Base-by-base conservation (phyloP, 1,140 invertebrate species). In the silkworm (Bombyx mori) region DNA sequence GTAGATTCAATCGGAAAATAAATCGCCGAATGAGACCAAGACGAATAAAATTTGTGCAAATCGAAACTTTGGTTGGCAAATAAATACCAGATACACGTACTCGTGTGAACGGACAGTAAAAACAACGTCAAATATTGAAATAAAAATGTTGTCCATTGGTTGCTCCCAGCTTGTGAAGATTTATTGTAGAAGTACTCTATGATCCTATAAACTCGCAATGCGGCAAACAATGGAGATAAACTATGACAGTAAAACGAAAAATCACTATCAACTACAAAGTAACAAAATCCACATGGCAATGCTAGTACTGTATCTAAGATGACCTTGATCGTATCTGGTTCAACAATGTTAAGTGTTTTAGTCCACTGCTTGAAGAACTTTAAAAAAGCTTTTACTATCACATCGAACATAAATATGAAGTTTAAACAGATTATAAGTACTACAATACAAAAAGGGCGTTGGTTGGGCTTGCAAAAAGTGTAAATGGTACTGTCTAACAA, bases 131-230 rank as follows among this genome's bases (percentile, higher is more conserved):
- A 58, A 62, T 86, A 86, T 63, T 86, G 83, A 10, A 75, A 80
- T 26, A 86, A 68, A 63, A 87, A 85, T 42, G 78, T 79, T 7
- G 80, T 78, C 83, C 83, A 87, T 70, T 87, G 83, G 65, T 87
- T 87, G 44, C 82, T 81, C 8, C 83, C 83, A 42, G 83, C 83
- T 70, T 84, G 74, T 3, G 77, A 80, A 8, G 83, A 87, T 63
- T 75, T 82, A 7, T 69, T 71, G 51, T 82, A 87, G 50, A 81
- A 82, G 58, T 82, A 81, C 66, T 77, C 70, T 56, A 85, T 65
- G 47, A 87, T 79, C 67, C 79, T 77, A 50, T 87, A 82, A 0
- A 77, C 68, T 22, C 83, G 71, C 56, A 76, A 60, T 1, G 69
- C 72, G 6, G 79, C 70, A 52, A 77, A 70, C 44, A 87, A 54